Conservation (phyloP, 2,113 vertebrate genomes). For the Cololabis saira region DNA sequence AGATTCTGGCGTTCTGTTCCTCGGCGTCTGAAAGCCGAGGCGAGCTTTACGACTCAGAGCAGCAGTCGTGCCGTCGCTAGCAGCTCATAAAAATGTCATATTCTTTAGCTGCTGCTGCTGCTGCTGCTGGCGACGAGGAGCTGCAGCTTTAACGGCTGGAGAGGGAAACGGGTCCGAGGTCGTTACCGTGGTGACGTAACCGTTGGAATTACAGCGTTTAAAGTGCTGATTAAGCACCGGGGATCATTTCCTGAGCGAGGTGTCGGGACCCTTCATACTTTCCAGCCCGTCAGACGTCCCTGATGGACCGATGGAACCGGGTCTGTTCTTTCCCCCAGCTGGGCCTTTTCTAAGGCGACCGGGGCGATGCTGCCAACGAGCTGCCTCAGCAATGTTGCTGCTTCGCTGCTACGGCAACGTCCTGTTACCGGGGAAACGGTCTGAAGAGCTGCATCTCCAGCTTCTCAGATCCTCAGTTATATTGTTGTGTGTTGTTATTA, state of each 20-base stretch:
- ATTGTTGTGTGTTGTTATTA: no score
- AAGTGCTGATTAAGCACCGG: constrained; percentile 53
- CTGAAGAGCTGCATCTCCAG: constrained; percentile 10
- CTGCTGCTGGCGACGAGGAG: constrained; percentile 37
- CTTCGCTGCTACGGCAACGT: constrained; percentile 16
- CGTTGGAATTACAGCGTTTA: constrained; percentile 51
- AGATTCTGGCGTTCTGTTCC: no score
- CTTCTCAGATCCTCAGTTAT: no score
- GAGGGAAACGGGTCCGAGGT: constrained; percentile 59
- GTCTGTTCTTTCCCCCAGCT: constrained; percentile 44
- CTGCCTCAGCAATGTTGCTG: constrained; percentile 44
- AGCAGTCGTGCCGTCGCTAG: constrained; percentile 5
- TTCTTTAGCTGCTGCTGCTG: constrained; percentile 35
- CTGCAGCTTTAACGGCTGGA: constrained; percentile 32
- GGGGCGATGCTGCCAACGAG: constrained; percentile 28
- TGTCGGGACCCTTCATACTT: constrained; percentile 48
- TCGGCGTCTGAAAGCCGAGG: background rate
- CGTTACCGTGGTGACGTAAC: constrained; percentile 40
- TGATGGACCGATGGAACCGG: constrained; percentile 9
- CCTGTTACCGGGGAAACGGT: constrained; percentile 48
- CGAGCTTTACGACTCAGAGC: background rate
- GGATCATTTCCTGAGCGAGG: constrained; percentile 60
- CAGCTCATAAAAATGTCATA: constrained; percentile 33
- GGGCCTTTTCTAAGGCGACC: constrained; percentile 28
- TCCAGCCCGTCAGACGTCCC: constrained; percentile 47